phyloP scores from a whole-genome alignment of 2,113 vertebrate species.

The Otolemur garnettii region DNA sequence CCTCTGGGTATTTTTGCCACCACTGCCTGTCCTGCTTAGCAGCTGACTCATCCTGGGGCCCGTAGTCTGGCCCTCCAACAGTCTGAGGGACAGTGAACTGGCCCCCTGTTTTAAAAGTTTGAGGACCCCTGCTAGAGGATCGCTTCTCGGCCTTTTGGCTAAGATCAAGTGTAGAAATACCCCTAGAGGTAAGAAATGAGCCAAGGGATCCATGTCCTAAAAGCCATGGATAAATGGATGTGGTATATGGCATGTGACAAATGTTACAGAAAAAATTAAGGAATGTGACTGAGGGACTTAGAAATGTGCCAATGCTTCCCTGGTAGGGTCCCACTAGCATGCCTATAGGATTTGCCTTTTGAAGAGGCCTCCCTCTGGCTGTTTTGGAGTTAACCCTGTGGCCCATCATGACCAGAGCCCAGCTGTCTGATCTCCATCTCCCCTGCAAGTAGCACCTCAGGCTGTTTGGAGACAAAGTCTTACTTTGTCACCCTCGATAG shows the following conservation, averaged over 20 bases:
- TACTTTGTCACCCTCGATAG: no score
- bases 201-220: background rate
- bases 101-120: no score
- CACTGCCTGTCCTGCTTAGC: no score
- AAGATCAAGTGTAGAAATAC: background rate
- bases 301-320: background rate
- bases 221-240: background rate
- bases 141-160: no score
- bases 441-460: background rate
- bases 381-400: background rate
- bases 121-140: no score
- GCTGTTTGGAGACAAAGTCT: background rate
- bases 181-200: slow-evolving; percentile 3
- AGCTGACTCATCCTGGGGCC: no score
- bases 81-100: no score
- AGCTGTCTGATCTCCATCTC: background rate
- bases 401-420: background rate
- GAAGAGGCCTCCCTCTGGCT: background rate
- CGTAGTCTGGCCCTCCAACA: no score
- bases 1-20: no score
- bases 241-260: background rate
- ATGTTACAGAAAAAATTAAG: background rate
- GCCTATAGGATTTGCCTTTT: background rate
- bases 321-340: background rate
- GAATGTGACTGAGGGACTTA: background rate